Conservation (phyloP, 2,888 invertebrate genomes). For the Clitarchus hookeri region DNA sequence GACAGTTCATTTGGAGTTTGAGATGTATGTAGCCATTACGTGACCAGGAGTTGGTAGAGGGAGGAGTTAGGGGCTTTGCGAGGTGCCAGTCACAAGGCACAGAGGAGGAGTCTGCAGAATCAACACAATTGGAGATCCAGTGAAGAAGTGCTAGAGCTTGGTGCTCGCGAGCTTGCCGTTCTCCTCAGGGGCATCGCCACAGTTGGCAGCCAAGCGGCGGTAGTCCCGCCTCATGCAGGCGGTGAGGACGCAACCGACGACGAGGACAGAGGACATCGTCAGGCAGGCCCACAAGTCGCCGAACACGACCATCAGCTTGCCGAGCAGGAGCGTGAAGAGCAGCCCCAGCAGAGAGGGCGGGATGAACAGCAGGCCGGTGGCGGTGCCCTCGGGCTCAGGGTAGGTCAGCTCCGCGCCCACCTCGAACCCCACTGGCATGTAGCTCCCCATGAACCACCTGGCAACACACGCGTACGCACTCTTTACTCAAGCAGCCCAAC, state of each 20-base stretch:
- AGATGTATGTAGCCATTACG: too few species aligned
- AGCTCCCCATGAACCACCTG: slow-evolving; percentile 69
- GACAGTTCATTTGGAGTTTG: too few species aligned
- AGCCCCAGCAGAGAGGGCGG: slow-evolving; percentile 58
- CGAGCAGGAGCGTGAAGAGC: slow-evolving; percentile 51
- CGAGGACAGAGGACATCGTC: slow-evolving; percentile 54
- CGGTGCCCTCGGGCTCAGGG: slow-evolving; percentile 64
- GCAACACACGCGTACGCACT: slow-evolving; percentile 45
- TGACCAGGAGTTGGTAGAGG: too few species aligned
- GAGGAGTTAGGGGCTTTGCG: too few species aligned
- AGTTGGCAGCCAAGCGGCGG: slow-evolving; percentile 73
- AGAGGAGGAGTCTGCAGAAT: too few species aligned
- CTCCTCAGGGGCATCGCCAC: background rate
- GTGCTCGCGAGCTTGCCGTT: background rate
- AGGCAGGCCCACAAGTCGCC: slow-evolving; percentile 58
- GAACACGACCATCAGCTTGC: slow-evolving; percentile 47
- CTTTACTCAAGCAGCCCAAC: too few species aligned
- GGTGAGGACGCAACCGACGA: slow-evolving; percentile 61
- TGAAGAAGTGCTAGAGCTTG: background rate
- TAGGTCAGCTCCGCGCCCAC: slow-evolving; percentile 66
- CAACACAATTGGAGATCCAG: too few species aligned
- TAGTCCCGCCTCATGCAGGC: slow-evolving; percentile 75
- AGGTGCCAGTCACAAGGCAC: too few species aligned
- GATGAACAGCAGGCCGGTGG: slow-evolving; percentile 64
- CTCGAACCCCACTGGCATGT: slow-evolving; percentile 65